These are phyloP conservation scores for Eptesicus fuscus DNA, from an alignment of 2,113 vertebrate genomes.

Conservation along the genomic window DNA sequence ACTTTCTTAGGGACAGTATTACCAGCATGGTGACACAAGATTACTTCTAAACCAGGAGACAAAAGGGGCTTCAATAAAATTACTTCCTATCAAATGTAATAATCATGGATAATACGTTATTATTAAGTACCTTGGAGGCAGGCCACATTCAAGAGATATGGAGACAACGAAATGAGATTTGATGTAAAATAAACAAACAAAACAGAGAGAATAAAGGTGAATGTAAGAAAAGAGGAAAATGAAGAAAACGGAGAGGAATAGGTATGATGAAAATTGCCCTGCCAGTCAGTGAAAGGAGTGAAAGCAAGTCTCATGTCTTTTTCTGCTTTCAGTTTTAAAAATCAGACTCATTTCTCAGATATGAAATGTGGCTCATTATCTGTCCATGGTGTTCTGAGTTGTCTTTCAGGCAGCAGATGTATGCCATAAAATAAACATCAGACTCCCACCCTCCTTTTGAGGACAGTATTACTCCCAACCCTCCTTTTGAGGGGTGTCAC, in stretches of 20 bases:
- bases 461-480: background rate
- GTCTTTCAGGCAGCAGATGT: background rate
- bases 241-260: constrained; percentile 61
- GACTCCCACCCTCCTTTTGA: constrained; percentile 20
- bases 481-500: background rate
- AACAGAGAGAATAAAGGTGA: constrained; percentile 29
- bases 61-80: constrained; percentile 60
- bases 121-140: constrained; percentile 60
- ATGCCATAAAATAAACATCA: constrained; percentile 53
- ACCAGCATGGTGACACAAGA: background rate
- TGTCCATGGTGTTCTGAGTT: constrained; percentile 59
- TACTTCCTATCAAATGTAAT: constrained; percentile 43
- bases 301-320: constrained; percentile 71
- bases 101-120: constrained; percentile 62
- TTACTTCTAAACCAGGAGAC: constrained; percentile 49
- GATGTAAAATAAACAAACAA: background rate
- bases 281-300: constrained; percentile 58
- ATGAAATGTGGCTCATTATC: constrained; percentile 70
- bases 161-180: constrained; percentile 57
- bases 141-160: constrained; percentile 54
- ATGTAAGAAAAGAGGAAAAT: background rate
- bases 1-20: background rate
- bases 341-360: constrained; percentile 67
- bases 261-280: constrained; percentile 59
- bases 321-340: constrained; percentile 63